These are phyloP conservation scores for Corythaixoides concolor DNA, from an alignment of 2,113 vertebrate genomes.

Conservation along the genomic window DNA sequence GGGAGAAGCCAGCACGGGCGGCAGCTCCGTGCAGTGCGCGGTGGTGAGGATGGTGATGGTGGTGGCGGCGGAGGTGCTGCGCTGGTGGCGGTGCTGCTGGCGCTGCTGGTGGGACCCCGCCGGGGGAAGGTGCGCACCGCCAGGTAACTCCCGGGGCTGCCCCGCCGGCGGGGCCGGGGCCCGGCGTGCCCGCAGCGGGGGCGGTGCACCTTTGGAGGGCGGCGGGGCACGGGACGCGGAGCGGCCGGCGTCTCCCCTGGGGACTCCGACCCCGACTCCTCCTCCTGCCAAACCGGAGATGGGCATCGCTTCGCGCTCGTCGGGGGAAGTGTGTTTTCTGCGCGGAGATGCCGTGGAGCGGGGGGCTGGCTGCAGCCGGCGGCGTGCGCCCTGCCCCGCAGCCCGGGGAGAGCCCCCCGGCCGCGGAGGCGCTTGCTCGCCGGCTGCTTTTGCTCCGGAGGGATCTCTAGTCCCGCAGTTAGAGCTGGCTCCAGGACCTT, in stretches of 20 bases:
- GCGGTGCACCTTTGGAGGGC: conserved; percentile 38
- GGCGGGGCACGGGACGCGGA: background rate
- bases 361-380: background rate
- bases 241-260: background rate
- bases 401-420: background rate
- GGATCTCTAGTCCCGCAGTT: background rate
- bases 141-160: conserved; percentile 50
- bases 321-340: background rate
- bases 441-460: background rate
- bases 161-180: background rate
- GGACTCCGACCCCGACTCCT: conserved; percentile 51
- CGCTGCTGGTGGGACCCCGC: conserved; percentile 18
- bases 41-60: conserved; percentile 23
- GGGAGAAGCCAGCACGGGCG: conserved; percentile 35
- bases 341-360: background rate
- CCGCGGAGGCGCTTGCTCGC: background rate
- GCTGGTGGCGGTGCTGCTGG: background rate
- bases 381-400: background rate
- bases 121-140: conserved; percentile 26
- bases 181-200: conserved; percentile 5
- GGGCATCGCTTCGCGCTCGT: background rate
- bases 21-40: conserved; percentile 24
- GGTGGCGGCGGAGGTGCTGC: background rate
- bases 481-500: background rate
- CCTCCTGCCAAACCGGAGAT: conserved; percentile 37